These are phyloP conservation scores for Protomyctophum bolini DNA, from an alignment of 2,113 vertebrate genomes.

Conservation along the genomic window DNA sequence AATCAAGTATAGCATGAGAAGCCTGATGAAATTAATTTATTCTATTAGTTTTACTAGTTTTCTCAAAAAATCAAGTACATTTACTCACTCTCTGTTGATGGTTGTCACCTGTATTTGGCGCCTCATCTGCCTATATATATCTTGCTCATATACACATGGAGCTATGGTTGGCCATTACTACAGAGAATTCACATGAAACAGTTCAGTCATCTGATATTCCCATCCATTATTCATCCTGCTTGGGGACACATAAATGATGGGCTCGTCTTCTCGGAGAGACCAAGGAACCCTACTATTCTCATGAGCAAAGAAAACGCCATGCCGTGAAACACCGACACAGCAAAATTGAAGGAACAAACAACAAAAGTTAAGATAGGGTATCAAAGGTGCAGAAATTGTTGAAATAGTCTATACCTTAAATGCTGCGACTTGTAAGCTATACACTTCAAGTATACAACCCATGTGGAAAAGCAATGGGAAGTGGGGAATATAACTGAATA, in stretches of 20 bases:
- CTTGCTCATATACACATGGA: constrained; percentile 14
- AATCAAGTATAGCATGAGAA: constrained; percentile 65
- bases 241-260: constrained; percentile 51
- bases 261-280: constrained; percentile 62
- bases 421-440: neutral
- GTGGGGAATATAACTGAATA: constrained; percentile 28
- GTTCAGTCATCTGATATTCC: constrained; percentile 73
- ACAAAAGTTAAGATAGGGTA: neutral
- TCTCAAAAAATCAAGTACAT: constrained; percentile 67
- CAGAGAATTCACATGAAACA: constrained; percentile 72
- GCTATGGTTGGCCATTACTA: constrained; percentile 54
- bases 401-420: constrained; percentile 21
- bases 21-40: constrained; percentile 55
- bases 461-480: neutral
- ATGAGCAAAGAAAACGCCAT: constrained; percentile 58
- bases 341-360: constrained; percentile 9
- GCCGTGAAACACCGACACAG: constrained; percentile 43
- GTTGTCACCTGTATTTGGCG: constrained; percentile 28
- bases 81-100: constrained; percentile 42
- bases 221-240: constrained; percentile 77
- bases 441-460: constrained; percentile 27
- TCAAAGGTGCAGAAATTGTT: constrained; percentile 14
- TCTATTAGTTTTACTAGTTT: constrained; percentile 48
- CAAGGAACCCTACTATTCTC: constrained; percentile 66
- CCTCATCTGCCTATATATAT: constrained; percentile 7